Evolutionary conservation across 1,140 invertebrate genomes (phyloP).

Genomic region (Proctacanthus coquilletti): DNA sequence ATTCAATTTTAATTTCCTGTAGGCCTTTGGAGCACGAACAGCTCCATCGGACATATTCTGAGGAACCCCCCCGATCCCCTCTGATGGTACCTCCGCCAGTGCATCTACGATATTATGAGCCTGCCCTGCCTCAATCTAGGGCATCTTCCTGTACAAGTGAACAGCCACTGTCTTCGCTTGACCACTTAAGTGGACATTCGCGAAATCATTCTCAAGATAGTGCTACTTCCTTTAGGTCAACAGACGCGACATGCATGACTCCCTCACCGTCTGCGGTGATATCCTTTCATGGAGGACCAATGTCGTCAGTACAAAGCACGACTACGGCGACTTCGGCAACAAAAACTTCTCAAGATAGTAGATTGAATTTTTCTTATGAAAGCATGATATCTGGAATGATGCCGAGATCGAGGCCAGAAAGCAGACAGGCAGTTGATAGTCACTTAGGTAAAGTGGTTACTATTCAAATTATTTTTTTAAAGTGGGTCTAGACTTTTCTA

Average conservation of each 20-base stretch:
- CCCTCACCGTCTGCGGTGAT: background rate
- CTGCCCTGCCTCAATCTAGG: slow-evolving; percentile 14
- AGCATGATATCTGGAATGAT: too few relatives aligned
- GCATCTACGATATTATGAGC: slow-evolving; percentile 18
- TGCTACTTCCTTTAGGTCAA: slow-evolving; percentile 2
- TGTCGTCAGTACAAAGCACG: background rate
- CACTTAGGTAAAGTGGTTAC: too few relatives aligned
- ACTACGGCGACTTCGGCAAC: background rate
- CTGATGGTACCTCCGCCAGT: slow-evolving; percentile 21
- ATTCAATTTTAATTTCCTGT: slow-evolving; percentile 8
- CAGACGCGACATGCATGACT: background rate
- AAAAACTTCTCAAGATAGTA: background rate
- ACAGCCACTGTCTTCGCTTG: background rate
- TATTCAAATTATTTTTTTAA: too few relatives aligned
- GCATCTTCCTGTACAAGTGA: background rate
- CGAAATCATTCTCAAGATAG: slow-evolving; percentile 6
- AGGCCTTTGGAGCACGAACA: slow-evolving; percentile 47
- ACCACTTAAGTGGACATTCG: slow-evolving; percentile 1
- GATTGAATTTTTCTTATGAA: too few relatives aligned
- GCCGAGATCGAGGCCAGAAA: too few relatives aligned
- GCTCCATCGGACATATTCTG: slow-evolving; percentile 63
- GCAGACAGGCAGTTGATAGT: too few relatives aligned
- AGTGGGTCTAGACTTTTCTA: too few relatives aligned
- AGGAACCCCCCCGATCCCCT: slow-evolving; percentile 60
- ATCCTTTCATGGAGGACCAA: background rate